phyloP scores from a whole-genome alignment of 2,113 vertebrate genomes.

The Climacteris rufus region DNA sequence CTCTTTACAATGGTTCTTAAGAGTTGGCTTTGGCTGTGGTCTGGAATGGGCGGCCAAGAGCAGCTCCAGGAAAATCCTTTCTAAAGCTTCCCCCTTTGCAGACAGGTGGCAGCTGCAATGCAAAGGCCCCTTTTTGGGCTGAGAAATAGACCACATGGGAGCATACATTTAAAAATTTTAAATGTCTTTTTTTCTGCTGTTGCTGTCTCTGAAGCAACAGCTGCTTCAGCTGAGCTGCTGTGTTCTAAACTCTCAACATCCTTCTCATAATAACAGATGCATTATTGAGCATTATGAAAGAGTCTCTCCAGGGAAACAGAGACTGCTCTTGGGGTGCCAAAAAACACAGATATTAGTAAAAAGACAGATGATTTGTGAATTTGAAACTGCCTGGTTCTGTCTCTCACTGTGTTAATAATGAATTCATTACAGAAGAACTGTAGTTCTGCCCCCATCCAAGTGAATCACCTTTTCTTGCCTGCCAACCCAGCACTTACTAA shows the following conservation, averaged over 20 bases:
- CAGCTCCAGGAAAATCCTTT: constrained; percentile 30
- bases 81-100: constrained; percentile 27
- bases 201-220: constrained; percentile 49
- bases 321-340: constrained; percentile 46
- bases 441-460: neutral
- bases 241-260: constrained; percentile 43
- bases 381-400: constrained; percentile 44
- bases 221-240: constrained; percentile 54
- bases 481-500: neutral
- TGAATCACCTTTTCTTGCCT: neutral
- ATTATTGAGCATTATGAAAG: constrained; percentile 56
- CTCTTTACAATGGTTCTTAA: neutral
- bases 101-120: constrained; percentile 63
- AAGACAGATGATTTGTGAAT: constrained; percentile 61
- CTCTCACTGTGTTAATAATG: constrained; percentile 50
- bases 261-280: constrained; percentile 60
- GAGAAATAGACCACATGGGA: constrained; percentile 54
- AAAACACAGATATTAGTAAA: constrained; percentile 52
- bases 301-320: constrained; percentile 29
- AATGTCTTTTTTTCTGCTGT: constrained; percentile 21
- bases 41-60: neutral
- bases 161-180: neutral
- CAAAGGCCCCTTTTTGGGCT: constrained; percentile 36
- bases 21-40: constrained; percentile 26
- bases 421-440: constrained; percentile 35